Conservation (phyloP, 2,113 vertebrate genomes). For the Chascanopsetta lugubris region DNA sequence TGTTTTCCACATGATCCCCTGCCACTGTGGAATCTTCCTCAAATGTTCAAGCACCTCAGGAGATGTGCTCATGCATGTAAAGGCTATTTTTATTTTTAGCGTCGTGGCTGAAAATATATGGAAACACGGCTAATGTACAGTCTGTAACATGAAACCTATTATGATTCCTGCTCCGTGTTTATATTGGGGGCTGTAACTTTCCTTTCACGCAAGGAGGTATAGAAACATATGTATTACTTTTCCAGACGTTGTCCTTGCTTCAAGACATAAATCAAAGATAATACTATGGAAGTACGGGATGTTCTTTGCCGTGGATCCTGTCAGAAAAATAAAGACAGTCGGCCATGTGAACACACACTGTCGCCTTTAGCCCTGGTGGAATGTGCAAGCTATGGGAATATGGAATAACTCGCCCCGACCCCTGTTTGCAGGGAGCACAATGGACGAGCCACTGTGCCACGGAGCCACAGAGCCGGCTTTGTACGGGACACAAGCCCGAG, state of each 20-base stretch:
- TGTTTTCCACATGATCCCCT: slow-evolving; percentile 35
- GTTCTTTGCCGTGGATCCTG: slow-evolving; percentile 25
- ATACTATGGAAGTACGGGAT: slow-evolving; percentile 11
- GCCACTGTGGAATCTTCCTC: slow-evolving; percentile 19
- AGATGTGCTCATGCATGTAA: slow-evolving; percentile 9
- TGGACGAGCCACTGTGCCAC: slow-evolving; percentile 61
- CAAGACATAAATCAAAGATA: neutral
- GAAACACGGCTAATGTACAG: slow-evolving; percentile 29
- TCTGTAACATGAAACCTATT: slow-evolving; percentile 15
- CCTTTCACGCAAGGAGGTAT: neutral
- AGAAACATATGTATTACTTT: neutral
- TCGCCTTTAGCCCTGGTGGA: slow-evolving; percentile 49
- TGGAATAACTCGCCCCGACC: slow-evolving; percentile 58
- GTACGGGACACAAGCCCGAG: slow-evolving; percentile 54
- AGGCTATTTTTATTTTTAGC: too few relatives aligned
- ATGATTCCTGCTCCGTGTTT: slow-evolving; percentile 28
- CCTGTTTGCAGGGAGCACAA: slow-evolving; percentile 52
- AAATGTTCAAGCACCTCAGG: slow-evolving; percentile 19
- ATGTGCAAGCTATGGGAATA: slow-evolving; percentile 68
- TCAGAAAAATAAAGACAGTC: slow-evolving; percentile 12
- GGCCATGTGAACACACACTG: slow-evolving; percentile 47
- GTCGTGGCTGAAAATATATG: slow-evolving; percentile 34
- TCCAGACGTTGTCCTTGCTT: neutral
- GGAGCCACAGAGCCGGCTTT: slow-evolving; percentile 60
- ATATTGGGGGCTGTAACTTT: neutral